Evolutionary conservation across 2,113 vertebrate genomes (phyloP).

Genomic region (Pluvialis apricaria): DNA sequence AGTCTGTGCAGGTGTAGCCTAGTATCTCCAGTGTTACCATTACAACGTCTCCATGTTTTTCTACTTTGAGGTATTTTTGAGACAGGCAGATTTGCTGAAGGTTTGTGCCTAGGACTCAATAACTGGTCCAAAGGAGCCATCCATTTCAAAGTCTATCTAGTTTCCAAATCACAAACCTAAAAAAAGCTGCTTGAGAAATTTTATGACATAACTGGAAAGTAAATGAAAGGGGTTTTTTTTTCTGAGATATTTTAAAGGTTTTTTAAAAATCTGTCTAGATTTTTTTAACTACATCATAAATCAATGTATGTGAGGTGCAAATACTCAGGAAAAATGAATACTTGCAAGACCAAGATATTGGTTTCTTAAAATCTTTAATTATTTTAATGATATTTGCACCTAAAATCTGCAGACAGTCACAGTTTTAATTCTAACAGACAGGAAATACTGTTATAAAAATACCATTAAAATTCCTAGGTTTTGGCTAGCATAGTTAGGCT

Average conservation of each 20-base stretch:
- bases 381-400: not conserved
- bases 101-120: not conserved
- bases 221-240: not conserved
- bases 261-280: not conserved
- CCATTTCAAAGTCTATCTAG: not conserved
- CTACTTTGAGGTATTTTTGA: not conserved
- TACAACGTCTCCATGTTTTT: not conserved
- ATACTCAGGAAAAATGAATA: not conserved
- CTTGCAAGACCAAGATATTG: not conserved
- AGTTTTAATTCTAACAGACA: not conserved
- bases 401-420: not conserved
- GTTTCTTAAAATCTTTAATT: not conserved
- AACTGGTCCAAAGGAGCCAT: not conserved
- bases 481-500: not conserved
- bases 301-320: not conserved
- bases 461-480: not conserved
- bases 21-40: not conserved
- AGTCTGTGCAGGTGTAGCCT: not conserved
- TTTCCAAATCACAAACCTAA: not conserved
- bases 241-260: not conserved
- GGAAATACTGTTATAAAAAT: not conserved
- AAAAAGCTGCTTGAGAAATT: not conserved
- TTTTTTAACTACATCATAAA: not conserved
- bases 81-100: not conserved
- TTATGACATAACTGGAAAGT: not conserved